These are phyloP conservation scores for Lepidurus packardi DNA, from an alignment of 1,140 invertebrate genomes.

Conservation along the genomic window DNA sequence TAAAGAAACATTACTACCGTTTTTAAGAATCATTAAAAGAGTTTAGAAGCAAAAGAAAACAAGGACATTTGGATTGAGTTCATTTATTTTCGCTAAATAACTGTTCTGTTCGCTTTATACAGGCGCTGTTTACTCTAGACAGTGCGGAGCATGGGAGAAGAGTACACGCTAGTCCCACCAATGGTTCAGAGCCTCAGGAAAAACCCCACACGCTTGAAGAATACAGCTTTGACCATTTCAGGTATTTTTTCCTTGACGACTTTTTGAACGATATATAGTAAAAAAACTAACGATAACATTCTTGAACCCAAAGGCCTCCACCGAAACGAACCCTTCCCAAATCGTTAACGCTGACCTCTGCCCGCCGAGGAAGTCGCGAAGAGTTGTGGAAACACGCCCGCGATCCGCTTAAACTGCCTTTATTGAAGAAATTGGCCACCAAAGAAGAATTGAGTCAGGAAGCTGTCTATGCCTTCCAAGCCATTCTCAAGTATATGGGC, in stretches of 20 bases:
- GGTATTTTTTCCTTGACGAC: slow-evolving; percentile 43
- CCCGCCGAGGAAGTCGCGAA: slow-evolving; percentile 63
- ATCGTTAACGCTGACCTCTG: slow-evolving; percentile 78
- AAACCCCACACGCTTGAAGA: slow-evolving; percentile 90
- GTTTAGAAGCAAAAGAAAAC: neutral
- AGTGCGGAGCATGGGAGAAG: slow-evolving; percentile 73
- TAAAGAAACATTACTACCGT: too few relatives aligned
- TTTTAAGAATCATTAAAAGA: too few relatives aligned
- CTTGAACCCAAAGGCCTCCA: slow-evolving; percentile 58
- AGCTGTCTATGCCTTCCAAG: slow-evolving; percentile 88
- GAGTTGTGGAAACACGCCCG: slow-evolving; percentile 89
- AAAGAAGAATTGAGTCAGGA: slow-evolving; percentile 94
- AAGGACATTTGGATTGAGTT: neutral
- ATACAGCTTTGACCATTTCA: slow-evolving; percentile 94
- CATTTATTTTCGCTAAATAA: neutral
- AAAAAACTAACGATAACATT: neutral
- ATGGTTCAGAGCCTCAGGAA: slow-evolving; percentile 73
- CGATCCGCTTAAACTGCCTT: slow-evolving; percentile 90
- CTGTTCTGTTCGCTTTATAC: slow-evolving; percentile 37
- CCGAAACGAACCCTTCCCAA: slow-evolving; percentile 92
- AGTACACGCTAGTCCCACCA: slow-evolving; percentile 68
- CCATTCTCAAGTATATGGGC: slow-evolving; percentile 98
- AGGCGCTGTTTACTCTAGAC: slow-evolving; percentile 78
- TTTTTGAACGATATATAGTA: neutral
- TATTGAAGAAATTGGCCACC: slow-evolving; percentile 86